Conservation (phyloP, 2,888 invertebrate species). For the Tiphia femorata region DNA sequence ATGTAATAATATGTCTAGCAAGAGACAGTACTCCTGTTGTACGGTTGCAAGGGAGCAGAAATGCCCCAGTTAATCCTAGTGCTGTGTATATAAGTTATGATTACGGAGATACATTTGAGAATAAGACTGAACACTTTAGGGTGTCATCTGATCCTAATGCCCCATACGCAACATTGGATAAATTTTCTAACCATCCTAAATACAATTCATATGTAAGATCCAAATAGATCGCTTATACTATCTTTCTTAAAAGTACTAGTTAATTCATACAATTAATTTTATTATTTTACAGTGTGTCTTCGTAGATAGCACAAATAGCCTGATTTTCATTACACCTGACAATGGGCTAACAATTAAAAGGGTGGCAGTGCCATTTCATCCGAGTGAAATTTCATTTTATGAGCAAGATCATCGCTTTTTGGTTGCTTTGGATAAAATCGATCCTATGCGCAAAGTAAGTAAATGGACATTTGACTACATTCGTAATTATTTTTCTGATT, state of each 20-base stretch:
- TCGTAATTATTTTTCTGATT: no score
- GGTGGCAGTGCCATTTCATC: slow-evolving; percentile 79
- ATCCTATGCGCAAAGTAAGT: slow-evolving; percentile 74
- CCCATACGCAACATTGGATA: slow-evolving; percentile 80
- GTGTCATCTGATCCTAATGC: slow-evolving; percentile 67
- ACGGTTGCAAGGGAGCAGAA: slow-evolving; percentile 40
- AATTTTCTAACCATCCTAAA: slow-evolving; percentile 87
- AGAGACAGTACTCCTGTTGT: slow-evolving; percentile 76
- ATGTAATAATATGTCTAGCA: slow-evolving; percentile 89
- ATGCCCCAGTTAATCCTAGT: slow-evolving; percentile 72
- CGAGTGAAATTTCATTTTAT: slow-evolving; percentile 83
- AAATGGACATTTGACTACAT: no score
- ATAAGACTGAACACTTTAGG: slow-evolving; percentile 79
- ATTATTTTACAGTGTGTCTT: slow-evolving; percentile 82
- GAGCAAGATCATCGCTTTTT: slow-evolving; percentile 79
- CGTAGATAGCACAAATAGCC: slow-evolving; percentile 82
- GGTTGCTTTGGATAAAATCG: slow-evolving; percentile 82
- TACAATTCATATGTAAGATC: slow-evolving; percentile 83
- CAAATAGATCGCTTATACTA: no score
- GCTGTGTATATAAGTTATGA: slow-evolving; percentile 88
- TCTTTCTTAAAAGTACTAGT: no score
- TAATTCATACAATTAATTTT: slow-evolving; percentile 7
- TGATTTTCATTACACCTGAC: slow-evolving; percentile 82
- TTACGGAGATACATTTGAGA: slow-evolving; percentile 85
- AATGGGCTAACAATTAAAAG: slow-evolving; percentile 78